Base-by-base conservation (phyloP, 2,797 vertebrate species). In the Trichosurus vulpecula region DNA sequence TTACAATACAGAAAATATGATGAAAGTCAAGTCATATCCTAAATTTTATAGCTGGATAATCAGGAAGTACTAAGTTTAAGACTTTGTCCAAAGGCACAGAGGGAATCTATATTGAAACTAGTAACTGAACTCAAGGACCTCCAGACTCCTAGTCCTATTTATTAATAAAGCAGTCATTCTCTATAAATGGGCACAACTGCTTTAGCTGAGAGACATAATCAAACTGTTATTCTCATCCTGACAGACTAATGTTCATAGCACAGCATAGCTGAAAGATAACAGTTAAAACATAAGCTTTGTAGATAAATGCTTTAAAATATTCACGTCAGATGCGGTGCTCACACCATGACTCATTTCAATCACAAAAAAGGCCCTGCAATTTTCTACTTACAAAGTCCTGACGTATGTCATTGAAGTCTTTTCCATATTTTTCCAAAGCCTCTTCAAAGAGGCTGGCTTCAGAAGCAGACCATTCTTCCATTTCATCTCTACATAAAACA, bases 401-500 rank as follows among this genome's bases (percentile, higher is more conserved):
- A 98, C 99, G 99, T 98, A 99, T 99, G 98, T 99, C 99, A 81
- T 99, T 99, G 99, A 99, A 99, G 99, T 99, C 99, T 98, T 99
- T 99, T 97, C 99, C 99, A 53, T 99, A 99, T 98, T 99, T 99
- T 98, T 99, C 99, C 98, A 99, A 97, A 0, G 99, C 99, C 98
- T 99, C 99, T 98, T 99, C 99, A 94, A 99, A 99, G 98, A 99
- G 99, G 98, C 99, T 99, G 3, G 99, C 99, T 98, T 99, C 99
- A 13, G 99, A 99, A 57, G 99, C 99, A 27, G 99, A 99, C 99
- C 99, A 99, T 98, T 99, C 99, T 98, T 99, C 99, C 99, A 99
- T 99, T 98, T 99, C 99, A 91, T 99, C 99, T 98, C 99, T 98
- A 98, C 99, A 99, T 92, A 99, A 98, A 95, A 99, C 99, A 0